phyloP scores from a whole-genome alignment of 2,888 invertebrate genomes.

The Volucella bombylans region DNA sequence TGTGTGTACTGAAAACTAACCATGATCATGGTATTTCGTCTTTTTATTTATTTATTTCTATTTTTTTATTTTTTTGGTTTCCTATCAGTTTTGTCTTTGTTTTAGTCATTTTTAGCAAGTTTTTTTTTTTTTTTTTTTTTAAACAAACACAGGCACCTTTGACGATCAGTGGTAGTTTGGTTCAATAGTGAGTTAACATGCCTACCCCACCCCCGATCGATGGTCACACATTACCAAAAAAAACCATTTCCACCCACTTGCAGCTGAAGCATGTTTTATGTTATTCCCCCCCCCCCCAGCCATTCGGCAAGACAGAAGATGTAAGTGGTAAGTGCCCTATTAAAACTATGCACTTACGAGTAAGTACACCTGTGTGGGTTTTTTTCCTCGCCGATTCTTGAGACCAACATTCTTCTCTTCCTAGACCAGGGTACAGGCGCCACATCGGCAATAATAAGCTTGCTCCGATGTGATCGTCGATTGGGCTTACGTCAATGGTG shows the following conservation, averaged over 20 bases:
- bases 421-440: slow-evolving; percentile 6
- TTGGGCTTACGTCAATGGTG: too few relatives aligned
- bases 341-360: too few relatives aligned
- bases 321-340: too few relatives aligned
- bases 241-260: slow-evolving; percentile 19
- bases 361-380: neutral
- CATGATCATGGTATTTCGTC: slow-evolving; percentile 59
- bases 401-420: neutral
- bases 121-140: neutral
- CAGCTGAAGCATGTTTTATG: neutral
- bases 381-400: neutral
- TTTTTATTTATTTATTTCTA: slow-evolving; percentile 29
- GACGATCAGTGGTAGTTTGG: neutral
- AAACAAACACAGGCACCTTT: slow-evolving; percentile 18
- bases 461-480: neutral
- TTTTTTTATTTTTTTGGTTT: slow-evolving; percentile 12
- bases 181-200: too few relatives aligned
- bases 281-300: too few relatives aligned
- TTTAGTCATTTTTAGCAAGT: slow-evolving; percentile 42
- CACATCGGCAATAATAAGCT: slow-evolving; percentile 40
- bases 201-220: too few relatives aligned
- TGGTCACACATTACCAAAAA: slow-evolving; percentile 11
- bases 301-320: too few relatives aligned
- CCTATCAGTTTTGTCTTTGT: neutral
- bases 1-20: slow-evolving; percentile 33